Conservation (phyloP, 1,140 invertebrate genomes). For the Drosophila pruinosa region DNA sequence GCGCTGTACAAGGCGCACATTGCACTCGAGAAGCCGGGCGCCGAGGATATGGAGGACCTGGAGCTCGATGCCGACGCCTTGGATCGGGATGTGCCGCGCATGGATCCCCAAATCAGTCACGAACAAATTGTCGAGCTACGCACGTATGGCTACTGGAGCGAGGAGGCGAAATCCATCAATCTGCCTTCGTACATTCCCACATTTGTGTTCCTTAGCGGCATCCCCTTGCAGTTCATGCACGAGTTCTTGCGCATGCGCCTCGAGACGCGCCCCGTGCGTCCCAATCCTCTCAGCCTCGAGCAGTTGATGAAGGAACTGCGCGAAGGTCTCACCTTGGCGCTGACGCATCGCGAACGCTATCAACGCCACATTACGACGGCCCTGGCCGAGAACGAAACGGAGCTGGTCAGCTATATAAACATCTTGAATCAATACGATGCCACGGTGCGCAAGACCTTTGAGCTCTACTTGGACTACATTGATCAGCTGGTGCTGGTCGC, state of each 20-base stretch:
- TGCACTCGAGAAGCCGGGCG: conserved; percentile 86
- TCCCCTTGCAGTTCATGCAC: conserved; percentile 93
- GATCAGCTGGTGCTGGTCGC: conserved; percentile 88
- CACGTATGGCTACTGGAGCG: conserved; percentile 89
- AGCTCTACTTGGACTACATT: conserved; percentile 90
- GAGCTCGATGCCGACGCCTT: conserved; percentile 66
- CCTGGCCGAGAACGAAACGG: conserved; percentile 84
- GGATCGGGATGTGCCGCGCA: conserved; percentile 83
- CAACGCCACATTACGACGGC: conserved; percentile 88
- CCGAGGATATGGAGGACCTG: conserved; percentile 66
- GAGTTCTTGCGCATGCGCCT: conserved; percentile 93
- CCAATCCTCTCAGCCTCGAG: conserved; percentile 92
- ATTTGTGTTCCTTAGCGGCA: conserved; percentile 92
- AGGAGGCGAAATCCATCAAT: conserved; percentile 88
- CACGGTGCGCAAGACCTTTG: conserved; percentile 89
- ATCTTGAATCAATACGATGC: conserved; percentile 90
- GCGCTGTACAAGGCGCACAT: conserved; percentile 88
- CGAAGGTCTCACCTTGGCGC: conserved; percentile 91
- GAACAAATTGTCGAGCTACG: conserved; percentile 77
- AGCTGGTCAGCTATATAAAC: conserved; percentile 84
- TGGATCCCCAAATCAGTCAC: conserved; percentile 76
- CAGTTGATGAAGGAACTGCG: conserved; percentile 94
- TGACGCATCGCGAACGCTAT: conserved; percentile 90
- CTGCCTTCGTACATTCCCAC: conserved; percentile 92
- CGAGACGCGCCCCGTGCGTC: conserved; percentile 92